Evolutionary conservation across 1,140 invertebrate genomes (phyloP).

Genomic region (Reticulitermes speratus): DNA sequence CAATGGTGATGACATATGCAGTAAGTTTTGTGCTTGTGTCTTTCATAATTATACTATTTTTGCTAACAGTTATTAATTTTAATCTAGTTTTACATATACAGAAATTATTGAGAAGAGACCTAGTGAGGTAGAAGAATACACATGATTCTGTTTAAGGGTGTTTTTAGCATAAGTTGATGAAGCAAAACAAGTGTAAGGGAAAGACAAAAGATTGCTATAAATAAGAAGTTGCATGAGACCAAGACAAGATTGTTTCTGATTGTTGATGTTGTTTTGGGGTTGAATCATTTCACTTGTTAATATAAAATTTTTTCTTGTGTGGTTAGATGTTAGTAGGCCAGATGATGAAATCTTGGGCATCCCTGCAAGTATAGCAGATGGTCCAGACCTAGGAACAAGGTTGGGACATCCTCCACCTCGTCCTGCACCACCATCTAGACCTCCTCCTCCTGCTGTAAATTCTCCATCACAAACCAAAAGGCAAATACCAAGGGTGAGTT

Average conservation of each 20-base stretch:
- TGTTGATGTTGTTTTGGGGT: too few species aligned
- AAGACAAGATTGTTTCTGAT: too few species aligned
- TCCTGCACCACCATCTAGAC: slow-evolving; percentile 28
- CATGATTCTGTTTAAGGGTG: neutral
- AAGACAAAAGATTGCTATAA: neutral
- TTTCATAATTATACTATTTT: neutral
- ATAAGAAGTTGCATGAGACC: neutral
- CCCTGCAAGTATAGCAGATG: neutral
- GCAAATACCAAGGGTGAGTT: slow-evolving; percentile 29
- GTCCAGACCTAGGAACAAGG: neutral
- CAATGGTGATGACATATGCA: neutral
- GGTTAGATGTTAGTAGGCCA: neutral
- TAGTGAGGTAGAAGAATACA: neutral
- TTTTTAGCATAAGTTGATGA: too few species aligned
- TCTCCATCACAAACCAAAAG: slow-evolving; percentile 28
- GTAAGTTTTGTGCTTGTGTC: neutral
- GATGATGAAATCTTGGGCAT: neutral
- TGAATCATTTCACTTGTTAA: too few species aligned
- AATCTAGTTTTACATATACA: slow-evolving; percentile 7
- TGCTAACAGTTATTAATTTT: neutral
- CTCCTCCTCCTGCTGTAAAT: slow-evolving; percentile 22
- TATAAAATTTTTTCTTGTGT: neutral
- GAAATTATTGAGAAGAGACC: neutral
- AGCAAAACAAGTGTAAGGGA: neutral
- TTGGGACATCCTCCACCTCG: slow-evolving; percentile 46